These are phyloP conservation scores for Phenganax subtilis DNA, from an alignment of 92 coral and sea anemone species.

Conservation along the genomic window DNA sequence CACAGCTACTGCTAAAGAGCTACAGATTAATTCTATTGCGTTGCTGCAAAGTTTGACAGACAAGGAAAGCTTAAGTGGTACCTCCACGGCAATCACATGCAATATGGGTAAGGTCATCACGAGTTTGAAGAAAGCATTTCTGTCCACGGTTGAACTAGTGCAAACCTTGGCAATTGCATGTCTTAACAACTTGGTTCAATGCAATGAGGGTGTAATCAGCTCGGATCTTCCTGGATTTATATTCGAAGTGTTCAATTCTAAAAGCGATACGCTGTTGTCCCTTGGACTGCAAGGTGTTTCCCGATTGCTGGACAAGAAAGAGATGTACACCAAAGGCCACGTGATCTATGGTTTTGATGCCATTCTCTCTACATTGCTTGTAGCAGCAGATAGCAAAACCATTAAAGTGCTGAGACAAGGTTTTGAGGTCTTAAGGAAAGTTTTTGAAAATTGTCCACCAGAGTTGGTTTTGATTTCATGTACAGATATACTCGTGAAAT, in stretches of 20 bases:
- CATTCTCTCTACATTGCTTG: constrained; percentile 54
- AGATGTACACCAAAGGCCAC: constrained; percentile 67
- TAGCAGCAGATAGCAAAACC: constrained; percentile 59
- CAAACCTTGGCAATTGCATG: constrained; percentile 36
- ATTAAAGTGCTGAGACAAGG: constrained; percentile 69
- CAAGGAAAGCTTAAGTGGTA: constrained; percentile 30
- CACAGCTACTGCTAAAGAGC: constrained; percentile 51
- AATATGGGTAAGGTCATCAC: constrained; percentile 44
- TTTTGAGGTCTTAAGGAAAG: constrained; percentile 56
- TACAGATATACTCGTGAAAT: constrained; percentile 50
- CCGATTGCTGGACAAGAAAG: constrained; percentile 43
- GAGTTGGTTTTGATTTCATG: constrained; percentile 61
- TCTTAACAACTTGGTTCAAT: constrained; percentile 17
- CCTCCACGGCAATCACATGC: constrained; percentile 10
- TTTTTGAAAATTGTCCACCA: constrained; percentile 56
- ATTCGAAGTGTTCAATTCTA: constrained; percentile 70
- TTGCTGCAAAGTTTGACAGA: constrained; percentile 48
- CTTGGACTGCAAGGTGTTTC: constrained; percentile 70
- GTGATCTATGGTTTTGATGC: constrained; percentile 81
- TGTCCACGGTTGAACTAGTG: constrained; percentile 57
- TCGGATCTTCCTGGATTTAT: constrained; percentile 61
- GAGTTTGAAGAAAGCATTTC: constrained; percentile 70
- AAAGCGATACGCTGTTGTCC: constrained; percentile 66
- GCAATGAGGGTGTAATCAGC: constrained; percentile 38
- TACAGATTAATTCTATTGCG: constrained; percentile 65